Evolutionary conservation across 2,113 vertebrate species (phyloP).

Genomic region (Lophotis ruficrista): DNA sequence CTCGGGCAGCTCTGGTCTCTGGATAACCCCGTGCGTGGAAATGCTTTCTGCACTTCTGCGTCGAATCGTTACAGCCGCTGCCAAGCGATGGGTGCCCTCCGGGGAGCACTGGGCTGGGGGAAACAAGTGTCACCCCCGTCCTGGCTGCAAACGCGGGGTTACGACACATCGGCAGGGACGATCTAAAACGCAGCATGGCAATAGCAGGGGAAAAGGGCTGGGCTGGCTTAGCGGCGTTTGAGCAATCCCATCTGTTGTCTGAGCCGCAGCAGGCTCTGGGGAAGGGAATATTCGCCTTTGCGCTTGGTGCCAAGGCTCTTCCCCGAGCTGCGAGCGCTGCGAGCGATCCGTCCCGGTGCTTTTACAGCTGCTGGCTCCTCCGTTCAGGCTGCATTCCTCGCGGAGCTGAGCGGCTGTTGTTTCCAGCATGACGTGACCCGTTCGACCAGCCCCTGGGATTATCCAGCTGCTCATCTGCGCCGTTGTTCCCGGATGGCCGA

Average conservation of each 20-base stretch:
- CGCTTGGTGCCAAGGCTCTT: slow-evolving; percentile 34
- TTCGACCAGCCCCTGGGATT: not conserved
- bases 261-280: slow-evolving; percentile 13
- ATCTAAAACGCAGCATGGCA: not conserved
- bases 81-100: not conserved
- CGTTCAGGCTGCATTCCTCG: not conserved
- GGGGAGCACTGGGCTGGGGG: not conserved
- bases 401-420: not conserved
- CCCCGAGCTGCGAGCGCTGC: not conserved
- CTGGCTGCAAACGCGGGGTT: not conserved
- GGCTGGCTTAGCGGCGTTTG: not conserved
- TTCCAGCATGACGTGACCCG: not conserved
- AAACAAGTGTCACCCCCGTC: not conserved
- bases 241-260: slow-evolving; percentile 71
- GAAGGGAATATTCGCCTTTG: slow-evolving; percentile 53
- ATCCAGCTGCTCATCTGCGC: not conserved
- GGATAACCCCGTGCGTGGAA: not conserved
- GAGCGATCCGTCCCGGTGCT: not conserved
- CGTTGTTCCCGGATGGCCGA: not conserved
- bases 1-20: not conserved
- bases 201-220: not conserved
- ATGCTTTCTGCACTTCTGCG: not conserved
- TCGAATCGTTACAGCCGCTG: not conserved
- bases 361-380: slow-evolving; percentile 54
- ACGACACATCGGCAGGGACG: rapidly evolving